Conservation (phyloP, 2,797 vertebrate species). For the Eulemur mongoz region DNA sequence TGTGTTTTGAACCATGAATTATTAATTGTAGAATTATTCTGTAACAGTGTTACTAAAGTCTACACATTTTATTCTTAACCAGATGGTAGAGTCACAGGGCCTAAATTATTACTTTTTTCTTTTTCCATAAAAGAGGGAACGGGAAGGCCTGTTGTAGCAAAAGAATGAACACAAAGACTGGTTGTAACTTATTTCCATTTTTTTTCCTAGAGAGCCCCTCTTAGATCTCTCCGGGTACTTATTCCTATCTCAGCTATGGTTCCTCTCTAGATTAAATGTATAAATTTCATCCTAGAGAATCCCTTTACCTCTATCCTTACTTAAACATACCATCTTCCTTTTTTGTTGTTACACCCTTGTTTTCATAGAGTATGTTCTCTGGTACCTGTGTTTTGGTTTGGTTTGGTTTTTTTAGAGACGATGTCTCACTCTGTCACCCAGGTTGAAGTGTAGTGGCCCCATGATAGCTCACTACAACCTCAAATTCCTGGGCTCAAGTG, state of each 20-base stretch:
- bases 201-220: neutral
- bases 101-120: constrained; percentile 18
- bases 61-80: neutral
- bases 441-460: neutral
- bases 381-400: neutral
- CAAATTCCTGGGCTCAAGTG: neutral
- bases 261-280: neutral
- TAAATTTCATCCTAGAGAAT: neutral
- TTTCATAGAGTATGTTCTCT: constrained; percentile 8
- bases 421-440: neutral
- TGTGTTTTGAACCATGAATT: constrained; percentile 16
- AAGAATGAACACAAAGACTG: neutral
- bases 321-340: neutral
- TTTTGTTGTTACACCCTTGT: neutral
- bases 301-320: neutral
- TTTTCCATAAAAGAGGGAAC: neutral
- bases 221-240: neutral
- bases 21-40: neutral
- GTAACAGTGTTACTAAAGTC: neutral
- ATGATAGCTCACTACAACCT: neutral
- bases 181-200: neutral
- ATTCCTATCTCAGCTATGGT: neutral
- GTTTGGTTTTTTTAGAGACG: neutral
- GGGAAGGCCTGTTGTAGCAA: neutral
- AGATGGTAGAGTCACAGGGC: neutral